phyloP scores from a whole-genome alignment of 2,888 invertebrate genomes.

The Meandrusa payeni region DNA sequence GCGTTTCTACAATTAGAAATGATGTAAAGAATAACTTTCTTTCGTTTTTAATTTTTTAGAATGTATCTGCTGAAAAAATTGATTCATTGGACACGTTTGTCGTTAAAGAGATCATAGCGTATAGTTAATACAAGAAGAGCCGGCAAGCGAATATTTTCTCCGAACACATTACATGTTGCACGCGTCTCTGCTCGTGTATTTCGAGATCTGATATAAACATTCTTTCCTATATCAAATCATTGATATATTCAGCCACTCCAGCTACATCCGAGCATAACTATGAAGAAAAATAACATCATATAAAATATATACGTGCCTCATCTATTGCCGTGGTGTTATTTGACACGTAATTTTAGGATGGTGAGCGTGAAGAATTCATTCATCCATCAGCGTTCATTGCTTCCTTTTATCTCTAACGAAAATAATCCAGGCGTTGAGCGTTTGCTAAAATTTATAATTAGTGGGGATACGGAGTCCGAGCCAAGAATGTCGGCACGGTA shows the following conservation, averaged over 20 bases:
- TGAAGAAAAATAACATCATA: background rate
- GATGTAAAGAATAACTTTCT: no score
- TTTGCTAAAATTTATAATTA: slow-evolving; percentile 8
- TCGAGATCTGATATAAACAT: slow-evolving; percentile 13
- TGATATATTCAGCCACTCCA: slow-evolving; percentile 12
- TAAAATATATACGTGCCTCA: background rate
- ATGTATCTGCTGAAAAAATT: no score
- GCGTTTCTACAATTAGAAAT: no score
- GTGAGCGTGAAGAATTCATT: background rate
- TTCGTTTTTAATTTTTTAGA: no score
- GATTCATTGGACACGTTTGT: no score
- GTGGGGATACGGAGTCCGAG: background rate
- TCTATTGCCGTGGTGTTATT: slow-evolving; percentile 1
- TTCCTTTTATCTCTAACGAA: slow-evolving; percentile 5
- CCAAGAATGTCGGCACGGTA: slow-evolving; percentile 11
- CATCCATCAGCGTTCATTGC: background rate
- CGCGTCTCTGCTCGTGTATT: slow-evolving; percentile 11
- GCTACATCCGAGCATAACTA: background rate
- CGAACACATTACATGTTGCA: slow-evolving; percentile 6
- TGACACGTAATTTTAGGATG: background rate
- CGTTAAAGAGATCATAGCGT: no score
- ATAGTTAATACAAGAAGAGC: no score
- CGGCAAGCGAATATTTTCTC: background rate
- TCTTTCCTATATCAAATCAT: slow-evolving; percentile 14
- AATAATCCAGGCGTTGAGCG: background rate